A percentile compares a stretch with the other conserved stretches of the same genome.
Evolutionary conservation across 1,140 invertebrate species (phyloP).

Genomic region (Danaus melanippus): DNA sequence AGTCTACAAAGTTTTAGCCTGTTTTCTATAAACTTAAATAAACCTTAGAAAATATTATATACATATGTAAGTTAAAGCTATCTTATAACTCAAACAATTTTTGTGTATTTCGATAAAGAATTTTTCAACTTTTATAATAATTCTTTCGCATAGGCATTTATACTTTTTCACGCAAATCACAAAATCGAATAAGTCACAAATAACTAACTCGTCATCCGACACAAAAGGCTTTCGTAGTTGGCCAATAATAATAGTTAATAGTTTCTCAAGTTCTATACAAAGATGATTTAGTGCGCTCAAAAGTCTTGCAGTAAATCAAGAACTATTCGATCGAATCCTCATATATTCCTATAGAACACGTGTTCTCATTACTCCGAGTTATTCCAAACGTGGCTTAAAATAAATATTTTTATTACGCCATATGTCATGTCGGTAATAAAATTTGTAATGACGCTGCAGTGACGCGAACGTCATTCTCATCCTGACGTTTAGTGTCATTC

Average conservation of each 20-base stretch:
- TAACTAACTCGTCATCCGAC: slow-evolving; percentile 35
- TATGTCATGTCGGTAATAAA: slow-evolving; percentile 62
- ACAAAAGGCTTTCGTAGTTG: slow-evolving; percentile 49
- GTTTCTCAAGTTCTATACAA: slow-evolving; percentile 63
- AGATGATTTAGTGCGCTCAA: slow-evolving; percentile 63
- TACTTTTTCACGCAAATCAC: slow-evolving; percentile 38
- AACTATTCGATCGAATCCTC: slow-evolving; percentile 39
- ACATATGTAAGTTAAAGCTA: no score
- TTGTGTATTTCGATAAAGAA: no score
- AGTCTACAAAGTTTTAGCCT: no score
- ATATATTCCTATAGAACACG: slow-evolving; percentile 44
- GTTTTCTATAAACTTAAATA: no score
- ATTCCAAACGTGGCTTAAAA: slow-evolving; percentile 55
- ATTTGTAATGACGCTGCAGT: slow-evolving; percentile 40
- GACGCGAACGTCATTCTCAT: slow-evolving; percentile 35
- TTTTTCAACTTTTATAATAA: no score
- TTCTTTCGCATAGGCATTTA: slow-evolving; percentile 15
- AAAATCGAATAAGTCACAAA: slow-evolving; percentile 34
- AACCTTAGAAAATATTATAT: no score
- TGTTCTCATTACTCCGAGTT: slow-evolving; percentile 56
- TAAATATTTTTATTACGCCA: slow-evolving; percentile 66
- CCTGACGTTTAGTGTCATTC: slow-evolving; percentile 60
- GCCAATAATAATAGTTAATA: slow-evolving; percentile 67
- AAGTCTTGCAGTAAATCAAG: slow-evolving; percentile 63
- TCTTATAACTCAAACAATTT: no score